Conservation (phyloP, 2,113 vertebrate genomes). For the Phylloscopus trochiloides region DNA sequence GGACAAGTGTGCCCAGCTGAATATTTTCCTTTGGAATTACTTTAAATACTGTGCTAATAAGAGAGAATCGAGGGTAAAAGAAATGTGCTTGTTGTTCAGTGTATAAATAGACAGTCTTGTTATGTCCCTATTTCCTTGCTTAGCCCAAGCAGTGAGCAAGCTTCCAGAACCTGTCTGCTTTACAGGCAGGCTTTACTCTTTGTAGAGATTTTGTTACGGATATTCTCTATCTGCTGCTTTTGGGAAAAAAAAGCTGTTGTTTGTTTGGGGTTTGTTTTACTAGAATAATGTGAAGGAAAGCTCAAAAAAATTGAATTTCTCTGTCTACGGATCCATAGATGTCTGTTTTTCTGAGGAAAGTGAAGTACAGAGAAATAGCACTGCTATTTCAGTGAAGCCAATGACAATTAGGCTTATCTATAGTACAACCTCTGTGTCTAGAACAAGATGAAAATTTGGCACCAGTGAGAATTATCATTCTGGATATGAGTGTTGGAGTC, state of each 20-base stretch:
- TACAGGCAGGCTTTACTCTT: background rate
- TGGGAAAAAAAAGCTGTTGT: background rate
- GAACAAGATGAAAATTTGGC: constrained; percentile 24
- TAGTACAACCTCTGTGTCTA: background rate
- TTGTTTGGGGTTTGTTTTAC: background rate
- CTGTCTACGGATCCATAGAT: background rate
- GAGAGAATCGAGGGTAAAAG: background rate
- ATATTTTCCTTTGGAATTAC: constrained; percentile 27
- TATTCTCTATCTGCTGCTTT: background rate
- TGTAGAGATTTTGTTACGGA: background rate
- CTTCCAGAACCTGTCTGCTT: background rate
- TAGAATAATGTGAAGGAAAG: background rate
- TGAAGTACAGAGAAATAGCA: background rate
- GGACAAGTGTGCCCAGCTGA: background rate
- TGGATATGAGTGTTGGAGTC: background rate
- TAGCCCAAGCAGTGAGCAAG: background rate
- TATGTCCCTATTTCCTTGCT: background rate
- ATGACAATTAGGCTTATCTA: constrained; percentile 3
- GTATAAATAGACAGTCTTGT: background rate
- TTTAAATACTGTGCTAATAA: constrained; percentile 34
- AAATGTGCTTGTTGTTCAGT: background rate
- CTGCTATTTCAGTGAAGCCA: background rate
- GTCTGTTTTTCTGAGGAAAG: background rate
- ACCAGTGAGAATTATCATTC: background rate
- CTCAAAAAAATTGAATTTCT: background rate